Base-by-base conservation (phyloP, 1,140 invertebrate species). In the Belonocnema kinseyi region DNA sequence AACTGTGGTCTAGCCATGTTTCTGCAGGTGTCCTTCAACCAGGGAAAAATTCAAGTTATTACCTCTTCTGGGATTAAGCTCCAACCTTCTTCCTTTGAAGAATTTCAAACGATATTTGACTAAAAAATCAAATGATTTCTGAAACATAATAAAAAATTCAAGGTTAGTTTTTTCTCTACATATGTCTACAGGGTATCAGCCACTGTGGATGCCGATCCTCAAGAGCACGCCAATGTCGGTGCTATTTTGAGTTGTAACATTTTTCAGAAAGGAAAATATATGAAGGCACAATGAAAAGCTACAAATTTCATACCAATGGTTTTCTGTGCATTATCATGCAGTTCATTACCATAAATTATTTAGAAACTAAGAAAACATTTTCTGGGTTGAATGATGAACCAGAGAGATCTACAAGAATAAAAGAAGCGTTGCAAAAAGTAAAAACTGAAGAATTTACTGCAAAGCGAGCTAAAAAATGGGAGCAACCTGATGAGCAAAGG, bases 1-100 rank as follows among this genome's bases (percentile, higher is more conserved):
- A 93, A 93, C 90, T 90, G 90, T 53, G 87, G 89, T 50, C 87
- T 82, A 26, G 90, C 85, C 90, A 91, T 91, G 7, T 46, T 46
- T 46, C 40, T 46, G 40, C 40, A 46, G 10, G 2, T 46, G 40
- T 2, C 40, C 75, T 73, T 76, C 33, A 16, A 3, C 13, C 33
- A 14, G 5, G 16, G 19, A 26, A 51, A n/a, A 61, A 61, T 61
- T 7, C 58, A 50, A 76, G 46, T 26, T 13, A 33, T 14, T 52
- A 77, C 33, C 14, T 71, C 56, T 71, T 33, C 17, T 11, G 46
- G 3, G 33, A 40, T 17, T 52, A 5, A 46, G 6, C 40, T 46
- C 10, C 40, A 8, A 0, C 40, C 2, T 10, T 11, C 11, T 46
- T 46, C 10, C 40, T 11, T 46, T 46, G 40, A 7, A 46, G 40